A percentile compares a stretch with the other conserved stretches of the same genome.
Evolutionary conservation across 2,113 vertebrate genomes (phyloP).

Genomic region (Cyprinus carpio): DNA sequence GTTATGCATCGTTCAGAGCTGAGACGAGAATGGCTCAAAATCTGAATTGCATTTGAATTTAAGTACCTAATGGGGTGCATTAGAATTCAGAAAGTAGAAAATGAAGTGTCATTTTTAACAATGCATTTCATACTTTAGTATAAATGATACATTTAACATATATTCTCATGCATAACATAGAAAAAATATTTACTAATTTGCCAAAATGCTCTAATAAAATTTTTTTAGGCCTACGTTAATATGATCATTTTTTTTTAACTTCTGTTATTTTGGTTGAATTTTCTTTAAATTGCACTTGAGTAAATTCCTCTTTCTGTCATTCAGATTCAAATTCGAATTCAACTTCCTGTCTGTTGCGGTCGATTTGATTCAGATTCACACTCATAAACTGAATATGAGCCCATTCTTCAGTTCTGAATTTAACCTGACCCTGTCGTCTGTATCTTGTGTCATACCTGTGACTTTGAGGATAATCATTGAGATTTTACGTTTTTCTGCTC

Average conservation of each 20-base stretch:
- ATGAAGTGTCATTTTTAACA: not conserved
- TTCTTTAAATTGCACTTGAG: not conserved
- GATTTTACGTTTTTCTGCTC: rapidly evolving
- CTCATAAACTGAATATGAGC: not conserved
- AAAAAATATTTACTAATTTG: not conserved
- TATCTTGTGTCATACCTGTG: slow-evolving; percentile 41
- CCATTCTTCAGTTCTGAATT: not conserved
- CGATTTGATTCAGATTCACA: not conserved
- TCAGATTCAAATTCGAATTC: not conserved
- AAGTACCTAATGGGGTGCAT: not conserved
- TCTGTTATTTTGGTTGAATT: no score
- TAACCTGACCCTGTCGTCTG: not conserved
- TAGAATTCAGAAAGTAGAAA: not conserved
- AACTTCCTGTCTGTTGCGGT: not conserved
- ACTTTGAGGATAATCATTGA: not conserved
- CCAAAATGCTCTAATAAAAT: not conserved
- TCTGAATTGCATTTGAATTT: not conserved
- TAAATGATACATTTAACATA: not conserved
- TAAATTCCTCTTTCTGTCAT: not conserved
- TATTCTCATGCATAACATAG: not conserved
- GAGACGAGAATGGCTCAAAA: not conserved
- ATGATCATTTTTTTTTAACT: not conserved
- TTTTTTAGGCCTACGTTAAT: not conserved
- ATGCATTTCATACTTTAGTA: not conserved
- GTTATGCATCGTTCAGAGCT: not conserved